Evolutionary conservation across 1,140 invertebrate species (phyloP), one percentile per base, ranked within the genome.

Genomic region (Watersipora subatra): DNA sequence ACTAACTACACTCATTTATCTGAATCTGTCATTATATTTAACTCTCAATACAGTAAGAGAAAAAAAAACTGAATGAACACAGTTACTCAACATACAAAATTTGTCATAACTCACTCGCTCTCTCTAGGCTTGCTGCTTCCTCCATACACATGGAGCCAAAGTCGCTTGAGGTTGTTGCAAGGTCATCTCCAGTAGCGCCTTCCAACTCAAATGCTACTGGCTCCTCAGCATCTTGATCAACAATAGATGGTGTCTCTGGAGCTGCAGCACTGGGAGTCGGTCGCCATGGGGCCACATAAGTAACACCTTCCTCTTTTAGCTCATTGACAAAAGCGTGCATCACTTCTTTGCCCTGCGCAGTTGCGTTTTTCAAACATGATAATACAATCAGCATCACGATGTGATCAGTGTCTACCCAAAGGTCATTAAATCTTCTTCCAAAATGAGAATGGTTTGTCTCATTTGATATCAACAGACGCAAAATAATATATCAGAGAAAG

Each of bases 301-400:
- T 88, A n/a, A 93, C 84, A 1, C 92, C 93, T 72, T 92, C 89
- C 24, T 86, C 84, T 69, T 86, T 82, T 26, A 97, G 81, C 74
- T 92, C 85, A 65, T 85, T 85, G 72, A 97, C 88, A 78, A 93
- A 96, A 78, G 85, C 87, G 79, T 97, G 92, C 72, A 97, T 93
- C 26, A 97, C 91, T 83, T 97, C 93, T 78, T 95, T 96, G 28
- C 93, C 92, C 89, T 88, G 59, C n/a, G 66, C 63, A 58, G 66
- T 73, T n/a, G n/a, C n/a, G n/a, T n/a, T n/a, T n/a, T n/a, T n/a
- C n/a, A n/a, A n/a, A n/a, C n/a, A n/a, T n/a, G n/a, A n/a, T n/a
- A n/a, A n/a, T n/a, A n/a, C n/a, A n/a, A n/a, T n/a, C n/a, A n/a
- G n/a, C n/a, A n/a, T n/a, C n/a, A n/a, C n/a, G n/a, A n/a, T n/a